Conservation (phyloP, 2,113 vertebrate genomes). For the Eidolon helvum region DNA sequence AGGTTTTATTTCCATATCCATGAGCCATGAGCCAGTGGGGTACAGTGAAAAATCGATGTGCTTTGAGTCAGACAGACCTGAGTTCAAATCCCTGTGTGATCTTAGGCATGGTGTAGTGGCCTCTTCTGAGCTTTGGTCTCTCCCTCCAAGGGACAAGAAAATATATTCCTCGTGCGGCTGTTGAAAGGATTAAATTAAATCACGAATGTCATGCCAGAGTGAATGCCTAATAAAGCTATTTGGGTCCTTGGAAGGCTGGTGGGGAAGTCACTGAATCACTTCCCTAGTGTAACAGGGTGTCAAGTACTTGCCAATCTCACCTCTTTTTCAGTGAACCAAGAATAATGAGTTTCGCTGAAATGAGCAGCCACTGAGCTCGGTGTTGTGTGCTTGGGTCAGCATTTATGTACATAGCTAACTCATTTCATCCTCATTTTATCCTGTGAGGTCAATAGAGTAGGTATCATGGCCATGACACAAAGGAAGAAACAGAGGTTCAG, state of each 20-base stretch:
- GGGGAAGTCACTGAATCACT: neutral
- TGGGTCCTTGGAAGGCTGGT: neutral
- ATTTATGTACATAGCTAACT: neutral
- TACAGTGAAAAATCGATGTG: neutral
- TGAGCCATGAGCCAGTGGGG: neutral
- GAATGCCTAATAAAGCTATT: neutral
- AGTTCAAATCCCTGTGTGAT: neutral
- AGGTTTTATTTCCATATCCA: neutral
- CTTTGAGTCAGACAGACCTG: neutral
- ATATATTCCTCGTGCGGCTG: neutral
- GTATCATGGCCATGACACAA: neutral
- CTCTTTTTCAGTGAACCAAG: neutral
- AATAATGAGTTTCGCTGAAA: neutral
- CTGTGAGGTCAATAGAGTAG: neutral
- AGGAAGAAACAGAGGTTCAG: neutral
- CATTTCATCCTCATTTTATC: neutral
- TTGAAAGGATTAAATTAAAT: neutral
- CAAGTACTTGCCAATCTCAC: neutral
- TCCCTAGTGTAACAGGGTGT: neutral
- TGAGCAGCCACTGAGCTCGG: neutral
- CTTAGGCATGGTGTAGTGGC: neutral
- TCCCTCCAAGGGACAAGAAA: neutral
- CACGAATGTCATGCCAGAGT: neutral
- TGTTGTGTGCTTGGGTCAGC: neutral
- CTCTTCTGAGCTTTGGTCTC: neutral